Evolutionary conservation across 2,797 vertebrate species (phyloP).

Genomic region (Zonotrichia albicollis): DNA sequence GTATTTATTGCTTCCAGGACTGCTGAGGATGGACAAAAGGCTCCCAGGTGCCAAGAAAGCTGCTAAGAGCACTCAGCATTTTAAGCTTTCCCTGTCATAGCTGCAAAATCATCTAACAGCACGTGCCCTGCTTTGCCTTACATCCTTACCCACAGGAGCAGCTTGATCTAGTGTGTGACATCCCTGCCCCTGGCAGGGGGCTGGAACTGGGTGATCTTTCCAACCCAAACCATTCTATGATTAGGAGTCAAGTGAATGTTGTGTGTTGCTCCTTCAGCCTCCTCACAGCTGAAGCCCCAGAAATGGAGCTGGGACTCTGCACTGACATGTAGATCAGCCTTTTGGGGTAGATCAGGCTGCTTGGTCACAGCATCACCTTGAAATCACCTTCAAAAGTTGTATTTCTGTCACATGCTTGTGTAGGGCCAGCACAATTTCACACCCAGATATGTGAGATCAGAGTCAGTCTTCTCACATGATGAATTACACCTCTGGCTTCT

Average conservation of each 20-base stretch:
- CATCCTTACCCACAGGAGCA: background rate
- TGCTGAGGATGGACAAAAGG: background rate
- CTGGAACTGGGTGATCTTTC: background rate
- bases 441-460: rapidly evolving
- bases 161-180: background rate
- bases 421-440: background rate
- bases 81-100: background rate
- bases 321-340: background rate
- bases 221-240: background rate
- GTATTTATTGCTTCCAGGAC: slow-evolving; percentile 5
- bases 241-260: background rate
- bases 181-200: background rate
- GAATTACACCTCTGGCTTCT: background rate
- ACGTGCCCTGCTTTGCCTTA: background rate
- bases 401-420: rapidly evolving
- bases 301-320: background rate
- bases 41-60: background rate
- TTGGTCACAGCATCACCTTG: background rate
- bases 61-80: background rate
- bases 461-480: background rate
- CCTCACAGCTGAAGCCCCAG: background rate
- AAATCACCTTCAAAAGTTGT: background rate
- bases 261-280: background rate
- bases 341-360: background rate
- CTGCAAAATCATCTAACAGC: background rate